Evolutionary conservation across 2,797 vertebrate genomes (phyloP).

Genomic region (Psittacula derbiana): DNA sequence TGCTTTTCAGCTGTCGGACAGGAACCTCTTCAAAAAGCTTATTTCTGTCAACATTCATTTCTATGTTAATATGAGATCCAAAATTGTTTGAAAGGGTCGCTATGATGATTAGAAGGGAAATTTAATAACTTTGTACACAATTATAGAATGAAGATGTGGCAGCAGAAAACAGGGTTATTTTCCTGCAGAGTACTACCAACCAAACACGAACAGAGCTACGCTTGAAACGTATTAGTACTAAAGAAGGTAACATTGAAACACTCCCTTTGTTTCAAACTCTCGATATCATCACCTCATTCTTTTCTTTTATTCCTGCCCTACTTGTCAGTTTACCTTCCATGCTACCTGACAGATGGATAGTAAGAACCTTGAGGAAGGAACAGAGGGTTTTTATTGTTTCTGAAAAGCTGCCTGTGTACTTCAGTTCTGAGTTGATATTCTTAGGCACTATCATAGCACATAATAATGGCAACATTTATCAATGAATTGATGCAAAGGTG

Average conservation of each 20-base stretch:
- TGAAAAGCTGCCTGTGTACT: neutral
- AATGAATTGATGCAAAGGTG: neutral
- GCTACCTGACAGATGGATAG: neutral
- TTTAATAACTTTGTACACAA: neutral
- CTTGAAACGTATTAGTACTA: neutral
- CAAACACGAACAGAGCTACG: neutral
- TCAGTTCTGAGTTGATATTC: neutral
- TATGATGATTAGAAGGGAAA: neutral
- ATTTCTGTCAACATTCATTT: neutral
- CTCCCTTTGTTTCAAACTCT: neutral
- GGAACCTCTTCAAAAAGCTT: neutral
- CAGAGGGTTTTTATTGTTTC: neutral
- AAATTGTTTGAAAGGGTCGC: neutral
- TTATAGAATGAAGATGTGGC: neutral
- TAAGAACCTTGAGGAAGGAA: neutral
- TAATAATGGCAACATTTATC: neutral
- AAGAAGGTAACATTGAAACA: neutral
- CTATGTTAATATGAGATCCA: neutral
- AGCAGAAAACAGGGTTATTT: neutral
- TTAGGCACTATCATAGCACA: neutral
- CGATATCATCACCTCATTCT: neutral
- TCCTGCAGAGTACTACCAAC: neutral
- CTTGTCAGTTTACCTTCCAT: neutral
- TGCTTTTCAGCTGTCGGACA: neutral
- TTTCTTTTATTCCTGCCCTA: neutral